These are phyloP conservation scores for Sebastes goodei DNA, from an alignment of 2,797 vertebrate genomes.

Conservation along the genomic window DNA sequence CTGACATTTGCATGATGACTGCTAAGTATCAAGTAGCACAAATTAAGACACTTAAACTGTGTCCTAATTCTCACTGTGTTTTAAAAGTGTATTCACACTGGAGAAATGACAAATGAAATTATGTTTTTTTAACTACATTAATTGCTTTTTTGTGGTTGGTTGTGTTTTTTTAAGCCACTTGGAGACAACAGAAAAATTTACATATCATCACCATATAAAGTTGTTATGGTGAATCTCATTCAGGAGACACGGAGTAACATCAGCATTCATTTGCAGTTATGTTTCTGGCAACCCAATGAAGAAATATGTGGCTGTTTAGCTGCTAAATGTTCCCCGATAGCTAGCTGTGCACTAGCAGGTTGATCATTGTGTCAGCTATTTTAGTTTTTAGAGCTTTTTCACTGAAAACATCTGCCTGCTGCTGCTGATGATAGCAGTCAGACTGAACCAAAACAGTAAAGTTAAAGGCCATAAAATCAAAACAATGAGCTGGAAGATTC, in stretches of 20 bases:
- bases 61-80: neutral
- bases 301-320: neutral
- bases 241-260: neutral
- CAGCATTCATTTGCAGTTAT: neutral
- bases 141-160: neutral
- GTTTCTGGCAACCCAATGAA: neutral
- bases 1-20: conserved; percentile 10
- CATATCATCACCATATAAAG: neutral
- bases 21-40: neutral
- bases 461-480: neutral
- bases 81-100: neutral
- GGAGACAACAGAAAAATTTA: neutral
- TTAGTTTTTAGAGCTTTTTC: neutral
- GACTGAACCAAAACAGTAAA: neutral
- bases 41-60: neutral
- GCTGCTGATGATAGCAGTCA: neutral
- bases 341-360: neutral
- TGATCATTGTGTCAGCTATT: neutral
- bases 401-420: neutral
- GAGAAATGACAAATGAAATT: neutral
- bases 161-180: neutral
- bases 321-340: neutral
- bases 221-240: neutral
- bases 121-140: neutral
- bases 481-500: neutral